Base-by-base conservation (phyloP, 2,888 invertebrate species). In the Aelia acuminata region DNA sequence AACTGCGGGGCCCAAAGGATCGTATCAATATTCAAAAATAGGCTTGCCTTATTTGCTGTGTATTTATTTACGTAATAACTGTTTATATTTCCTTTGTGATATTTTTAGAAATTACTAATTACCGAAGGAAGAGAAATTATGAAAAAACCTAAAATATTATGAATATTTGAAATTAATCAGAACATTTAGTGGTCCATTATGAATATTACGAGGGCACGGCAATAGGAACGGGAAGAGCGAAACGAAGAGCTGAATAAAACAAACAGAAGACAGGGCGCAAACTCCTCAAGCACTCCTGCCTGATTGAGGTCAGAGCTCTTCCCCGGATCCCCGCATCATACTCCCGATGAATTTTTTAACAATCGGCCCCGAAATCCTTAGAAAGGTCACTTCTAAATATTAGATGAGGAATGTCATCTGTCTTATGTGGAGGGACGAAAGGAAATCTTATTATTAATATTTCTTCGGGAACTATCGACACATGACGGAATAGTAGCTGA, bases 221-320 rank as follows among this genome's bases (percentile, higher is more conserved):
- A 35, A 70, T 70, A 7, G 63, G 31, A 63, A 63, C 4, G 20
- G 18, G 35, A 70, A 7, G 63, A 31, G 13, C 31, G 63, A 35
- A 57, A 70, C 35, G 63, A 70, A 70, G 18, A 18, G 31, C 18
- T 70, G 63, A 70, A 70, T 70, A 70, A 70, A 70, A 70, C 63
- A 70, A 35, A 70, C 15, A 35, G 63, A 18, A 70, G 63, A 70
- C 26, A 53, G 15, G 13, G 57, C 26, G 53, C 57, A 57, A 57
- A 57, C 63, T 70, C 63, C 35, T 31, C 31, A 20, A 8, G 31
- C 63, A 35, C 63, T 35, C 63, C 63, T 3, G 0, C 57, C 57
- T 57, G 31, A 70, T 70, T 70, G 31, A 35, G 63, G 63, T 70
- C 63, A 31, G 63, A 1, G 26, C 13, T 3, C 26, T n/a, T 53